Evolutionary conservation across 2,797 vertebrate species (phyloP).

Genomic region (Sebastes hopkinsi): DNA sequence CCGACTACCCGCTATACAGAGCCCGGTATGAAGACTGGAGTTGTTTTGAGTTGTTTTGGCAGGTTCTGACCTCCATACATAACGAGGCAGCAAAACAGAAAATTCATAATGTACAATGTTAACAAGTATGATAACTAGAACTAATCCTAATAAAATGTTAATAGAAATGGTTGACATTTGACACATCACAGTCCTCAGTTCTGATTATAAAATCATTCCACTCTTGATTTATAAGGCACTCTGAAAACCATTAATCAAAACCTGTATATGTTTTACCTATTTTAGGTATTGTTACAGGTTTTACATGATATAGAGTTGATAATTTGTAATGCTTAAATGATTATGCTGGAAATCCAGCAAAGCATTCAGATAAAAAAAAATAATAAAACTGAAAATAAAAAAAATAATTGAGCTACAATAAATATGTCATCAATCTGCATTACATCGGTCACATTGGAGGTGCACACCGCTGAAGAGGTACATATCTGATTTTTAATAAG

Average conservation of each 20-base stretch:
- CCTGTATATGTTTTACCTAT: background rate
- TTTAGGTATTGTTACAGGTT: background rate
- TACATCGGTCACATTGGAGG: background rate
- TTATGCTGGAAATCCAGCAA: background rate
- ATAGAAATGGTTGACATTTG: background rate
- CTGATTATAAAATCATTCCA: background rate
- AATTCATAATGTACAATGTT: background rate
- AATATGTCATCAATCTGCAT: slow-evolving; percentile 23
- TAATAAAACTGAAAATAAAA: background rate
- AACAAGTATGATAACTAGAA: background rate
- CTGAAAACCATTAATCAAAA: background rate
- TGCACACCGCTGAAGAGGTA: background rate
- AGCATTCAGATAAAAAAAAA: background rate
- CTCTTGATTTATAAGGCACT: background rate
- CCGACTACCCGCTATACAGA: no score
- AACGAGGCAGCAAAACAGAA: background rate
- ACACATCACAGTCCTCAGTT: background rate
- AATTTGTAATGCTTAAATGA: background rate
- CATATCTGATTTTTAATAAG: slow-evolving; percentile 37
- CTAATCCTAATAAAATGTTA: background rate
- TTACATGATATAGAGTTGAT: background rate
- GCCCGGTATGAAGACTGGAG: no score
- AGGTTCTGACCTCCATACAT: no score
- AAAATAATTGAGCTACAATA: background rate
- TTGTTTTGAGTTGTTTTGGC: no score